A percentile compares a stretch with the other conserved stretches of the same genome.
These are phyloP conservation scores for Uria aalge DNA, from an alignment of 2,113 vertebrate species.

Conservation along the genomic window DNA sequence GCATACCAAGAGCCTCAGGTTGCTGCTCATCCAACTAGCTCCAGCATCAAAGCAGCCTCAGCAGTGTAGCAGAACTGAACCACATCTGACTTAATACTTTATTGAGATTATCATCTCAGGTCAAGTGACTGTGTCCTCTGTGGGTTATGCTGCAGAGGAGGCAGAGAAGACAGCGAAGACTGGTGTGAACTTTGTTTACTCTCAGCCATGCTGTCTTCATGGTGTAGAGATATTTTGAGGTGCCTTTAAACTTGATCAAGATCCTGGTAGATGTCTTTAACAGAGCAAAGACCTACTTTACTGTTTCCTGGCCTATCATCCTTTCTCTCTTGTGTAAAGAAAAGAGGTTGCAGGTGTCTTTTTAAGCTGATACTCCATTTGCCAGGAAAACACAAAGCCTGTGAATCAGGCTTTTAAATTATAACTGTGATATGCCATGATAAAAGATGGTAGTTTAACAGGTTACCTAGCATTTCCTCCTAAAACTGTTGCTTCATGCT, in stretches of 20 bases:
- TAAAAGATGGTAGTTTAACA: background rate
- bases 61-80: background rate
- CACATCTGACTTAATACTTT: background rate
- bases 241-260: background rate
- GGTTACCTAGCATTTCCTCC: background rate
- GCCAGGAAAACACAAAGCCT: background rate
- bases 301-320: background rate
- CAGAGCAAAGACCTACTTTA: background rate
- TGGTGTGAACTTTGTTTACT: background rate
- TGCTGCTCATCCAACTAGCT: background rate
- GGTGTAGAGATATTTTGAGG: background rate
- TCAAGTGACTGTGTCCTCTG: background rate
- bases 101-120: background rate
- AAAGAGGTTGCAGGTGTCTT: background rate
- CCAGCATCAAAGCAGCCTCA: background rate
- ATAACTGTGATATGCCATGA: background rate
- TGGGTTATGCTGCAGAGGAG: background rate
- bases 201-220: background rate
- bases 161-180: background rate
- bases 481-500: background rate
- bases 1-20: background rate
- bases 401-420: background rate
- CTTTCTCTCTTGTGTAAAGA: background rate
- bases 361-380: background rate
- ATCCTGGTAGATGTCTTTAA: background rate